A percentile compares a stretch with the other conserved stretches of the same genome.
phyloP scores from a whole-genome alignment of 1,140 invertebrate species.

The Microplitis demolitor region DNA sequence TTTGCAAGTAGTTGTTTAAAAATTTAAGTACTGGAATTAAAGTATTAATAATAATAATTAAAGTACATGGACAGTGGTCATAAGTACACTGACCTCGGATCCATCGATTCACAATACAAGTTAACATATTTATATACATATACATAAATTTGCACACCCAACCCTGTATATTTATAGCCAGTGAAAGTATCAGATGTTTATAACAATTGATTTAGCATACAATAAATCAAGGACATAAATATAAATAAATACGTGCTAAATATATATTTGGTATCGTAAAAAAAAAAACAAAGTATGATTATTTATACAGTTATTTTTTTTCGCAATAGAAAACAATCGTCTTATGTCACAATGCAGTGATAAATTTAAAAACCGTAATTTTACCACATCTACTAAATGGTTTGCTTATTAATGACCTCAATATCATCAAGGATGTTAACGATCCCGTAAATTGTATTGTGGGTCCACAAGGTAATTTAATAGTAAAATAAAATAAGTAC shows the following conservation, averaged over 20 bases:
- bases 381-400: too few species aligned
- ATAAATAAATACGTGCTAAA: neutral
- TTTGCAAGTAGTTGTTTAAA: neutral
- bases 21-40: neutral
- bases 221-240: conserved; percentile 28
- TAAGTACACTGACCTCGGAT: conserved; percentile 33
- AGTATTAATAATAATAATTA: neutral
- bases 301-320: too few species aligned
- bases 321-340: too few species aligned
- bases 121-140: too few species aligned
- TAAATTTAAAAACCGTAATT: too few species aligned
- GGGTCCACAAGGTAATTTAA: neutral
- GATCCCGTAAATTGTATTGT: neutral
- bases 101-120: conserved; percentile 13
- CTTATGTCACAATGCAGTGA: too few species aligned
- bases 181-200: conserved; percentile 30
- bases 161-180: conserved; percentile 11
- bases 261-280: too few species aligned
- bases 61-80: conserved; percentile 34
- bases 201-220: conserved; percentile 1
- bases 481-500: neutral
- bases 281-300: too few species aligned
- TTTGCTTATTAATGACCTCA: too few species aligned
- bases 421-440: neutral
- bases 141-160: neutral